Evolutionary conservation across 2,113 vertebrate genomes (phyloP), one percentile per base, ranked within the genome.

Genomic region (Clinocottus analis): DNA sequence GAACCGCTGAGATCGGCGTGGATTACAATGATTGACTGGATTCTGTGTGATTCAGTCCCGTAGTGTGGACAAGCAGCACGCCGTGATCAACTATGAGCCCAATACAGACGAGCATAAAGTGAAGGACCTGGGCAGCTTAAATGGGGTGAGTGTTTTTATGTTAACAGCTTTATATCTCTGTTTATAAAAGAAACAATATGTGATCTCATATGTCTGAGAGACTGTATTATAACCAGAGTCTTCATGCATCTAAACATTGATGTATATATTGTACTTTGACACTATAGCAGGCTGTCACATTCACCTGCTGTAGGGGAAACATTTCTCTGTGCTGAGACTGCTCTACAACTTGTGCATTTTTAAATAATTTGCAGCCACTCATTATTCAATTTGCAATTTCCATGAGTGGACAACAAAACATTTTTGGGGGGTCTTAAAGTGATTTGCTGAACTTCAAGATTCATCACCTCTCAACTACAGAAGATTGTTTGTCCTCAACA

Each of bases 11-110:
- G 80, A 90, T 75, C 62, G 66, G 55, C 3, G 0, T 67, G 55
- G 84, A 78, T 87, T 80, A 51, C 55, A 67, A 27, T 65, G 71
- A 89, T 72, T 86, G 70, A 84, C 69, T 83, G 80, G 70, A 85
- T 87, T 77, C 73, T 86, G 68, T 89, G 17, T 91, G 73, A 67
- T 91, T 65, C 84, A 99, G 98, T 98, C 97, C 79, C 98, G 98
- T 92, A 99, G 97, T 1, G 98, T 99, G 82, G 98, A 99, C 95
- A 99, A 98, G 86, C 98, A 99, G 87, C 98, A 99, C 0, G 98
- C 98, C 0, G 97, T 99, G 67, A 97, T 99, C 94, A 99, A 99
- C 95, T 99, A 99, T 0, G 97, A 99, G 92, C 94, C 93, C 10
- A 95, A 95, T 51, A 92, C 95, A 17, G 98, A 99, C 1, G 96